A percentile compares a stretch with the other conserved stretches of the same genome.
These are phyloP conservation scores for Lasioglossum leucozonium DNA, from an alignment of 2,888 invertebrate genomes.

Conservation along the genomic window DNA sequence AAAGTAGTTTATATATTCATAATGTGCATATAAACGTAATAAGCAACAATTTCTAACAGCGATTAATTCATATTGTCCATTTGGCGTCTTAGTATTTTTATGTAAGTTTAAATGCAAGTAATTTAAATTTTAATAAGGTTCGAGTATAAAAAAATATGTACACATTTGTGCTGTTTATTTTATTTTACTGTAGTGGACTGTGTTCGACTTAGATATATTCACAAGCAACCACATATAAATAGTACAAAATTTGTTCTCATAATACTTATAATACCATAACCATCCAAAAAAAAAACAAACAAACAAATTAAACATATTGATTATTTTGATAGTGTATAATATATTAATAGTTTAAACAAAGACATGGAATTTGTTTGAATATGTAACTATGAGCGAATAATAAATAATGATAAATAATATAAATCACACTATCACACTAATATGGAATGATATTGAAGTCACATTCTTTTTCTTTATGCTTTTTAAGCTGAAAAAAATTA, in stretches of 20 bases:
- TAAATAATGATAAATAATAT: conserved; percentile 63
- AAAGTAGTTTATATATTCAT: conserved; percentile 17
- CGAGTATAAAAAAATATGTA: conserved; percentile 28
- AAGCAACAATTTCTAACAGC: background rate
- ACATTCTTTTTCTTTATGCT: conserved; percentile 29
- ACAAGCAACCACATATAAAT: conserved; percentile 51
- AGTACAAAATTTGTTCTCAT: conserved; percentile 50
- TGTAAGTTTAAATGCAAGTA: background rate
- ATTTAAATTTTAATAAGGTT: conserved; percentile 12
- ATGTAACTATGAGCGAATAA: conserved; percentile 42
- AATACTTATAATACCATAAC: conserved; percentile 54
- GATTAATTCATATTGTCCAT: conserved; percentile 8
- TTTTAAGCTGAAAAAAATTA: conserved; percentile 32
- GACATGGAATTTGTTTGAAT: conserved; percentile 25
- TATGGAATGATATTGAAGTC: conserved; percentile 46
- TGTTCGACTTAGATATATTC: conserved; percentile 29
- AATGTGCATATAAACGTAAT: conserved; percentile 24
- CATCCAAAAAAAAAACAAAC: conserved; percentile 36
- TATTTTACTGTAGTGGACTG: conserved; percentile 49
- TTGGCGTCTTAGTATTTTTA: conserved; percentile 3
- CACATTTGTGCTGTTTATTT: conserved; percentile 37
- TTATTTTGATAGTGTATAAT: conserved; percentile 46
- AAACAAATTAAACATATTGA: conserved; percentile 42
- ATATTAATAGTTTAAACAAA: conserved; percentile 45
- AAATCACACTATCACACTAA: conserved; percentile 39